phyloP scores from a whole-genome alignment of 2,113 vertebrate genomes.

The Coptodon rendalli region DNA sequence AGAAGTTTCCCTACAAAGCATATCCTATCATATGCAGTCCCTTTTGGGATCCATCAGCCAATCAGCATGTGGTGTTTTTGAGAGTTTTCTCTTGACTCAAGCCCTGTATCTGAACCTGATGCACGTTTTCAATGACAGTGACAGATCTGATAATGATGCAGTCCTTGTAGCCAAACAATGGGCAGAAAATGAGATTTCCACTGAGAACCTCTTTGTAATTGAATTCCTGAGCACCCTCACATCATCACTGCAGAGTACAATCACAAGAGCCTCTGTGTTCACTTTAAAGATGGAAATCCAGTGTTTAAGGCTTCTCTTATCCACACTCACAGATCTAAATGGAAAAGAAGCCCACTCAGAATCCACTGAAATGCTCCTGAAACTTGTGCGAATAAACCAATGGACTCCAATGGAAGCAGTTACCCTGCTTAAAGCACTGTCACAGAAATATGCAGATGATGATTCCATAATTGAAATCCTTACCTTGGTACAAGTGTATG shows the following conservation, averaged over 20 bases:
- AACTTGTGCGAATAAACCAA: background rate
- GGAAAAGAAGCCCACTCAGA: background rate
- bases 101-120: background rate
- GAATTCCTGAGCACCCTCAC: rapidly evolving
- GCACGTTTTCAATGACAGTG: rapidly evolving
- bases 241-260: rapidly evolving
- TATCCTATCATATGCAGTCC: background rate
- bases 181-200: rapidly evolving
- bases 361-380: background rate
- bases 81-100: rapidly evolving
- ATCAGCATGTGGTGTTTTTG: background rate
- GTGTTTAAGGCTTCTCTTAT: background rate
- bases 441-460: background rate
- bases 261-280: rapidly evolving
- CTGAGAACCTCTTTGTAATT: background rate
- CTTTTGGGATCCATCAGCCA: background rate
- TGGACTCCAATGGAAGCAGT: background rate
- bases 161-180: rapidly evolving
- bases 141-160: rapidly evolving
- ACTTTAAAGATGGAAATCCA: background rate
- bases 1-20: rapidly evolving
- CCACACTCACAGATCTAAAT: background rate
- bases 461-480: background rate
- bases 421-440: background rate
- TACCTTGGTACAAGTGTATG: background rate